These are phyloP conservation scores for Oryctes rhinoceros DNA, from an alignment of 1,140 invertebrate species.

Conservation along the genomic window DNA sequence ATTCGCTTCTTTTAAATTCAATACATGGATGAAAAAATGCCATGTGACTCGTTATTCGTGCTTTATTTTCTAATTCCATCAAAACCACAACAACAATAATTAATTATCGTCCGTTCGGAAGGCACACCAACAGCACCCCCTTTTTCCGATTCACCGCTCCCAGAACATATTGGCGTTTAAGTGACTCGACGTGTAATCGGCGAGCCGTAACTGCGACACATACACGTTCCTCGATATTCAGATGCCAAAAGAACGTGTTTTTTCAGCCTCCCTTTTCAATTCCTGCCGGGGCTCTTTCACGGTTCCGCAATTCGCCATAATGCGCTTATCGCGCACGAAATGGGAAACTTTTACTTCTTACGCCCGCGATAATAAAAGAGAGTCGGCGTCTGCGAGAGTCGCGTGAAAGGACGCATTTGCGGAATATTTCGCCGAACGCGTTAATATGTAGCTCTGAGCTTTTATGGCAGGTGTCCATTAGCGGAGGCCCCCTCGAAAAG, in stretches of 20 bases:
- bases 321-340: background rate
- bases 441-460: slow-evolving; percentile 3
- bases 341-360: slow-evolving; percentile 19
- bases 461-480: slow-evolving; percentile 3
- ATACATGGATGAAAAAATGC: too few species aligned
- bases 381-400: background rate
- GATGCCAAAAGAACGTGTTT: slow-evolving; percentile 17
- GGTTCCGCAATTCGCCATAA: background rate
- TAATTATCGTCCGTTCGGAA: too few species aligned
- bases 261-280: background rate
- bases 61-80: too few species aligned
- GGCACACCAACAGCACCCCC: too few species aligned
- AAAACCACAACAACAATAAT: too few species aligned
- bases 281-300: background rate
- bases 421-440: background rate
- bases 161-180: background rate
- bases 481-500: background rate
- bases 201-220: background rate
- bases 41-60: too few species aligned
- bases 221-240: slow-evolving; percentile 3
- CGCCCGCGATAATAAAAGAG: background rate
- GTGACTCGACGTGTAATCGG: background rate
- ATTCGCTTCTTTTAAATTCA: too few species aligned
- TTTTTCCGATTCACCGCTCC: too few species aligned
- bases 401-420: slow-evolving; percentile 1